phyloP scores from a whole-genome alignment of 2,888 invertebrate species.

The Acronicta psi region DNA sequence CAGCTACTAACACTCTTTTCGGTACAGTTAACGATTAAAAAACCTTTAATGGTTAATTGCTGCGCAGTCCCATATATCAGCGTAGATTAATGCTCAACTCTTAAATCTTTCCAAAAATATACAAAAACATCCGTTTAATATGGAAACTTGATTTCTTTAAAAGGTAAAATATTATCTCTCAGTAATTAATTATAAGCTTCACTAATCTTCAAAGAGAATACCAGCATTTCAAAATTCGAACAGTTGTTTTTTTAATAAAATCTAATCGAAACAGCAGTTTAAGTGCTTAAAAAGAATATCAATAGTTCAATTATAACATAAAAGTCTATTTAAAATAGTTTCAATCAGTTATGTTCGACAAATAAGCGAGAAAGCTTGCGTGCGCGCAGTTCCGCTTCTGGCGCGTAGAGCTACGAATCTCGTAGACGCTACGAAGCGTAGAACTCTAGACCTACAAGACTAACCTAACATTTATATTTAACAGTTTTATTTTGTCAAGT shows the following conservation, averaged over 20 bases:
- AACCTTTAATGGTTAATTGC: constrained; percentile 44
- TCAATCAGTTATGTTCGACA: constrained; percentile 44
- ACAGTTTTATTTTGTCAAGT: too few relatives aligned
- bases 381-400: constrained; percentile 64
- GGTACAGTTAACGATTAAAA: constrained; percentile 53
- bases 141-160: constrained; percentile 54
- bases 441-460: too few relatives aligned
- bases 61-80: constrained; percentile 36
- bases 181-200: constrained; percentile 52
- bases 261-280: constrained; percentile 16
- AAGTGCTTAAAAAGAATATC: constrained; percentile 29
- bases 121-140: constrained; percentile 46
- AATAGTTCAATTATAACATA: constrained; percentile 46
- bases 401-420: constrained; percentile 77
- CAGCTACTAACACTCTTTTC: constrained; percentile 50
- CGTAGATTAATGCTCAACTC: constrained; percentile 51
- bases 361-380: constrained; percentile 60
- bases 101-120: constrained; percentile 54
- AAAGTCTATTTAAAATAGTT: constrained; percentile 34
- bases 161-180: constrained; percentile 56
- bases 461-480: too few relatives aligned
- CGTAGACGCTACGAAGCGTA: constrained; percentile 76
- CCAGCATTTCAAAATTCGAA: constrained; percentile 20
- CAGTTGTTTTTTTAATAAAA: constrained; percentile 21
- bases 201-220: constrained; percentile 29